Evolutionary conservation across 2,888 invertebrate genomes (phyloP).

Genomic region (Eupithecia centaureata): DNA sequence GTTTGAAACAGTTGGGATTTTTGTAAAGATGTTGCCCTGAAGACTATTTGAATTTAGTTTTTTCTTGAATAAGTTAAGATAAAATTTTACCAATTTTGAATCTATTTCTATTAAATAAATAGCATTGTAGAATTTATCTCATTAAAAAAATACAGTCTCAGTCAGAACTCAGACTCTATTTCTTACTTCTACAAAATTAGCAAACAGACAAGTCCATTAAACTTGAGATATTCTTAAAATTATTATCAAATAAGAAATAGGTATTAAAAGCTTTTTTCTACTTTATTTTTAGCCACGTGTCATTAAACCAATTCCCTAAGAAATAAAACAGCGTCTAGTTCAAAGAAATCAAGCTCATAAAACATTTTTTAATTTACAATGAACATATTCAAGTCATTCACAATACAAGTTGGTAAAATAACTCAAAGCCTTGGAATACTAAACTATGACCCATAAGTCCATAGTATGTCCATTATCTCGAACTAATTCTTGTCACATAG

Average conservation of each 20-base stretch:
- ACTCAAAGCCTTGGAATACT: slow-evolving; percentile 42
- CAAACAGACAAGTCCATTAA: no score
- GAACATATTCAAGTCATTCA: background rate
- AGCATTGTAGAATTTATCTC: background rate
- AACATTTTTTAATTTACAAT: background rate
- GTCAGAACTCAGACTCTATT: no score
- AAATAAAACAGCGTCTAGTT: background rate
- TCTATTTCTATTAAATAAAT: no score
- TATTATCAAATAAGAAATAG: no score
- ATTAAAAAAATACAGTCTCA: background rate
- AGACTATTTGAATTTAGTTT: no score
- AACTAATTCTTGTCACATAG: slow-evolving; percentile 69
- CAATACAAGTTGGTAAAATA: background rate
- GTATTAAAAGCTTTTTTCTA: no score
- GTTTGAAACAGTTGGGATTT: slow-evolving; percentile 30
- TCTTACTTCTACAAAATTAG: no score
- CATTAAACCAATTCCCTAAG: no score
- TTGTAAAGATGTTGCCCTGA: background rate
- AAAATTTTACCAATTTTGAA: background rate
- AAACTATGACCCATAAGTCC: slow-evolving; percentile 52
- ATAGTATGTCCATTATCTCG: slow-evolving; percentile 63
- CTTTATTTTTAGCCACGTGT: no score
- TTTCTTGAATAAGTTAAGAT: background rate
- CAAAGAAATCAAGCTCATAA: background rate
- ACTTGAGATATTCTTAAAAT: no score